phyloP scores from a whole-genome alignment of 1,140 invertebrate species.

The Galleria mellonella region DNA sequence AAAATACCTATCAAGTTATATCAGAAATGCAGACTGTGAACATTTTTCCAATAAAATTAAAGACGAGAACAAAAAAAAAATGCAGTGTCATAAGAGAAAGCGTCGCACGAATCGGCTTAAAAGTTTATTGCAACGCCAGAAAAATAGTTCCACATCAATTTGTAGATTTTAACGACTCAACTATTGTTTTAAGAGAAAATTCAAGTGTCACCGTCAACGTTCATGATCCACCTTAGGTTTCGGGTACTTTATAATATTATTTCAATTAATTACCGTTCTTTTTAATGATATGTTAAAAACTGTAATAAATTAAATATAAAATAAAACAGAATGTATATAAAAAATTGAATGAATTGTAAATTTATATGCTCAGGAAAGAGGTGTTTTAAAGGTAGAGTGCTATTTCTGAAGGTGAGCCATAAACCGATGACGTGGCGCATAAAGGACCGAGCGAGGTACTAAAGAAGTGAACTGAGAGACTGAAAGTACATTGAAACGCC shows the following conservation, averaged over 20 bases:
- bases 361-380: conserved; percentile 1
- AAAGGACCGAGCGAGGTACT: conserved; percentile 17
- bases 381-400: conserved; percentile 3
- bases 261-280: background rate
- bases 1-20: no score
- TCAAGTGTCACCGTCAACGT: conserved; percentile 9
- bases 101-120: conserved; percentile 6
- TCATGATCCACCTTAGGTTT: conserved; percentile 17
- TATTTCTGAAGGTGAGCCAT: conserved; percentile 24
- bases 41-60: no score
- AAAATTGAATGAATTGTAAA: conserved; percentile 1
- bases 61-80: no score
- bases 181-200: conserved; percentile 15
- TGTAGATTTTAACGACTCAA: conserved; percentile 5
- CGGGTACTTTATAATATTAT: background rate
- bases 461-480: conserved; percentile 12
- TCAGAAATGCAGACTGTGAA: no score
- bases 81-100: conserved; percentile 1
- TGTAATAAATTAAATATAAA: background rate
- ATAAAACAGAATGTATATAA: background rate
- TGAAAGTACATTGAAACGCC: conserved; percentile 10
- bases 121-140: background rate
- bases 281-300: background rate
- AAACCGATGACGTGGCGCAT: conserved; percentile 20
- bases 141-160: conserved; percentile 2